Percentiles rank a stretch among this genome's conserved stretches.
Evolutionary conservation across 2,113 vertebrate species (phyloP).

Genomic region (Tichodroma muraria): DNA sequence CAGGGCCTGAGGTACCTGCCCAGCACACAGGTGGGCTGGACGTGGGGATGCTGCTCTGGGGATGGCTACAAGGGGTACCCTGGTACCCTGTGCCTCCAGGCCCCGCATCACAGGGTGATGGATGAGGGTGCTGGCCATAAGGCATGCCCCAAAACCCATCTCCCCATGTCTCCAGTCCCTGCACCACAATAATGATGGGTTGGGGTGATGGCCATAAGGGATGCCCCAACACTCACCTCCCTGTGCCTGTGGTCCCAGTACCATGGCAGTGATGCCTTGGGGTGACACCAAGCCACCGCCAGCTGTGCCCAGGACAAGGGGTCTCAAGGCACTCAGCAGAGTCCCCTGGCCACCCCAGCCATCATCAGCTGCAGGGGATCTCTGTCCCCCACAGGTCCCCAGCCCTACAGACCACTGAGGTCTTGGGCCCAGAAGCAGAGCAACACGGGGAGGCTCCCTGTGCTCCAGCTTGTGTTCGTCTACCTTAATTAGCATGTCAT

Average conservation of each 20-base stretch:
- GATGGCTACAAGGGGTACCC: background rate
- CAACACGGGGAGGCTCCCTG: background rate
- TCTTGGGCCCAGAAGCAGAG: background rate
- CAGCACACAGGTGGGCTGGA: background rate
- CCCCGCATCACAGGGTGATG: background rate
- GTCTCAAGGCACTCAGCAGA: background rate
- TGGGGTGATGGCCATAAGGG: background rate
- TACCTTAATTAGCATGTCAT: background rate
- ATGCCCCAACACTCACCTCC: too few relatives aligned
- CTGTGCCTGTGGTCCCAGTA: rapidly evolving
- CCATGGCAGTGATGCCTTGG: background rate
- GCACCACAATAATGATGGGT: rapidly evolving
- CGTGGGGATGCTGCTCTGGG: background rate
- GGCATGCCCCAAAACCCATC: too few relatives aligned
- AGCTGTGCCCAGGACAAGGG: background rate
- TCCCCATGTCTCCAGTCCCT: rapidly evolving
- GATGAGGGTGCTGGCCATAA: background rate
- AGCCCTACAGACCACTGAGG: background rate
- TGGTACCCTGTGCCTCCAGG: background rate
- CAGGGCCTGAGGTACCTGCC: background rate
- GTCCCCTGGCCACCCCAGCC: background rate
- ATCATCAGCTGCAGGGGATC: background rate
- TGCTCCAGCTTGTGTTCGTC: background rate
- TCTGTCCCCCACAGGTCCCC: background rate
- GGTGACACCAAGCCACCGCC: background rate